These are phyloP conservation scores for Polypterus bichir DNA, from an alignment of 2,113 vertebrate species.

Conservation along the genomic window DNA sequence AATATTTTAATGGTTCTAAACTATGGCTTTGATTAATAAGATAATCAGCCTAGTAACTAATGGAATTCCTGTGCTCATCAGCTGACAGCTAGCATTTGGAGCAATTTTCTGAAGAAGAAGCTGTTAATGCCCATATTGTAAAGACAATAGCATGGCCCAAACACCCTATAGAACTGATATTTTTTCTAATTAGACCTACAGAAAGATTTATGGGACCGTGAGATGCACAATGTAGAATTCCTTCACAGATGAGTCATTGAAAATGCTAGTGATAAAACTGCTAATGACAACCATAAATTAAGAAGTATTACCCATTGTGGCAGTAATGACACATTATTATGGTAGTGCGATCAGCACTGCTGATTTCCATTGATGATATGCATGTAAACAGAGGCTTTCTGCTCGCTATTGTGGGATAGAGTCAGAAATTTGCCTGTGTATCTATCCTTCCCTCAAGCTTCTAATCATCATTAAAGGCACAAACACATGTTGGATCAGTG, in stretches of 20 bases:
- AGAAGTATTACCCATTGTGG: constrained; percentile 1
- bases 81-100: not conserved
- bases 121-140: not conserved
- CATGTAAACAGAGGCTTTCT: not conserved
- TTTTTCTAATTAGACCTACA: not conserved
- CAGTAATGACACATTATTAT: constrained; percentile 6
- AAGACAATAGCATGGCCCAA: not conserved
- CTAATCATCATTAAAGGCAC: too few relatives aligned
- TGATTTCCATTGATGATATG: not conserved
- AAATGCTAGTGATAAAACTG: not conserved
- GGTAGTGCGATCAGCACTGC: constrained; percentile 1
- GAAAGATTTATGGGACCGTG: not conserved
- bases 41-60: not conserved
- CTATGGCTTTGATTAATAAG: not conserved
- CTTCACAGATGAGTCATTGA: constrained; percentile 1
- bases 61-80: not conserved
- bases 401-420: not conserved
- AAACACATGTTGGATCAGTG: too few relatives aligned
- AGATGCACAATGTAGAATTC: not conserved
- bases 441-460: too few relatives aligned
- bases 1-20: too few relatives aligned
- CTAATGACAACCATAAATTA: constrained; percentile 4
- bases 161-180: not conserved
- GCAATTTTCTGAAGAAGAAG: not conserved
- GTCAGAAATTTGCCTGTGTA: too few relatives aligned